Evolutionary conservation across 2,797 vertebrate genomes (phyloP), one percentile per base, ranked within the genome.

Genomic region (Phrynocephalus vlangalii): DNA sequence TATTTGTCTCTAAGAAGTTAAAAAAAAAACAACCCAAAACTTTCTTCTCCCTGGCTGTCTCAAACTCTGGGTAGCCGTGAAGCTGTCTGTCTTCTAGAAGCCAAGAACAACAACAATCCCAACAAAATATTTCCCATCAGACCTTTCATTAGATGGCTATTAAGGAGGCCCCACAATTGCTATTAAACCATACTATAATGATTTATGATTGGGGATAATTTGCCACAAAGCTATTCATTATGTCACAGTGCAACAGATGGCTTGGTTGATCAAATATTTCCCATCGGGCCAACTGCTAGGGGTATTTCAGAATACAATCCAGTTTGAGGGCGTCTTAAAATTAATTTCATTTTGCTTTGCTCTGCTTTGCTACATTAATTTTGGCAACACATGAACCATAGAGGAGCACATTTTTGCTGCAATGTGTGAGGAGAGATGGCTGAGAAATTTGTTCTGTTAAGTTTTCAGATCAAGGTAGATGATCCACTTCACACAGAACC

Each of bases 91-190:
- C 71, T 63, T 84, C 72, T 44, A n/a, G 72, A n/a, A 66, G 56
- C 33, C 72, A 76, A 84, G 13, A 48, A 75, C 52, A 56, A 13
- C 52, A 56, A 66, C 76, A 66, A 84, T 66, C 20, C 22, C 52
- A 56, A 66, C 76, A 66, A 84, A 76, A 28, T 30, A 33, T 33
- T 76, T 8, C 72, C n/a, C 72, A 84, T 84, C 56, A 84, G n/a
- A 22, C 22, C 22, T 38, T 30, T 84, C 83, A 84, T 76, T 84
- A 84, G 56, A 28, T 44, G 26, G 33, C 83, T 76, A 76, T 76
- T 76, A 84, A 63, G 33, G 16, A 66, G 15, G 24, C 38, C 24
- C 52, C 72, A 76, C 6, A 22, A 6, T 28, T 63, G 52, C 30
- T 44, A 63, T 75, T 75, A 75, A 63, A 75, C 56, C 26, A 28